These are phyloP conservation scores for Hanleya hanleyi DNA, from an alignment of 2,888 invertebrate species.

Conservation along the genomic window DNA sequence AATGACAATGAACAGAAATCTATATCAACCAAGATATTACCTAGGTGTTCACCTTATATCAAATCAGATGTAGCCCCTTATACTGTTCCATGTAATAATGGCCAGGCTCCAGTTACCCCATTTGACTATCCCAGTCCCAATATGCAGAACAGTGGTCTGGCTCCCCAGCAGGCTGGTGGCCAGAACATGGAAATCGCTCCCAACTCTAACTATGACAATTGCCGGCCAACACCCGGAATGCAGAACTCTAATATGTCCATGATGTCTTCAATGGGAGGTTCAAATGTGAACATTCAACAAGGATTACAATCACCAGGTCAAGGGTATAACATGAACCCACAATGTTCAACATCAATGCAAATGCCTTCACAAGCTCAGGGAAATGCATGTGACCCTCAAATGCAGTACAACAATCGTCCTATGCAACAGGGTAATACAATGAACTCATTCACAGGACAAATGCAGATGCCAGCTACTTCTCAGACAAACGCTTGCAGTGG, in stretches of 20 bases:
- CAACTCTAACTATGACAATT: constrained; percentile 2
- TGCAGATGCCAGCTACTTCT: neutral
- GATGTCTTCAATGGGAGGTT: constrained; percentile 2
- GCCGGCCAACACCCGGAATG: constrained; percentile 4
- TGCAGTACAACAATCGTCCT: neutral
- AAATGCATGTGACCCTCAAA: neutral
- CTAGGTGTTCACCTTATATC: constrained; percentile 52
- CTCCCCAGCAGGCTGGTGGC: neutral
- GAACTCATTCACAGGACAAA: neutral
- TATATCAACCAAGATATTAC: constrained; percentile 62
- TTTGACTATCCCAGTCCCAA: constrained; percentile 20
- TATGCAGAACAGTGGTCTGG: neutral
- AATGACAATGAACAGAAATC: constrained; percentile 51
- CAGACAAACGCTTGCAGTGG: neutral
- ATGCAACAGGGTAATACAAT: constrained; percentile 3
- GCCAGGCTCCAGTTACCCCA: constrained; percentile 45
- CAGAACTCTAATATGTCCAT: constrained; percentile 2
- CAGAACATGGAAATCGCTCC: constrained; percentile 6
- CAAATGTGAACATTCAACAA: neutral
- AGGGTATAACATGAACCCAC: neutral
- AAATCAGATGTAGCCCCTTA: constrained; percentile 65
- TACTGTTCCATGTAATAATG: constrained; percentile 58
- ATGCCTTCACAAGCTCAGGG: neutral
- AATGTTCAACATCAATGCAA: neutral
- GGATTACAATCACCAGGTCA: neutral